Evolutionary conservation across 1,140 invertebrate species (phyloP), one percentile per base, ranked within the genome.

Genomic region (Meloidogyne floridensis): DNA sequence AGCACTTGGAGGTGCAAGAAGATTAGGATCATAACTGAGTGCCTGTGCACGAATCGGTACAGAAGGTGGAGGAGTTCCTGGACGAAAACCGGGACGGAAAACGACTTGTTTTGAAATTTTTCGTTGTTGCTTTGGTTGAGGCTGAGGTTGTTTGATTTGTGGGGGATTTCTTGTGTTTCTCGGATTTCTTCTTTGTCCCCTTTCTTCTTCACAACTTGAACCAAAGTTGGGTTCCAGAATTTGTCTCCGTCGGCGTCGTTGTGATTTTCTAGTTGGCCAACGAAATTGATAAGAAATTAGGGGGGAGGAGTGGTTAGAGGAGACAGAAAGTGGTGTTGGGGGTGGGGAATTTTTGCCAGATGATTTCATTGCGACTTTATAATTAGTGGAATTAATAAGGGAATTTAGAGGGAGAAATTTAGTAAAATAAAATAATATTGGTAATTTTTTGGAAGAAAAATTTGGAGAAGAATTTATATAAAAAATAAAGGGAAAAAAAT

Each of bases 21-120:
- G 15, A 51, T 80, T 81, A 11, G 80, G 75, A 56, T 77, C 74
- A 51, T 65, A 71, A 32, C 72, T 43, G 6, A 79, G 65, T 7
- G 42, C 51, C 56, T 74, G 59, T 20, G 65, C 65, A 3, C 77
- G 77, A 2, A 72, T 79, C 10, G 77, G 59, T 11, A 51, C n/a
- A 11, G 11, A 71, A 2, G 77, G 65, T 18, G 59, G 77, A n/a
- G 77, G 77, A 43, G 77, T 79, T 43, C 77, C 65, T 69, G 77
- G 59, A 15, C 77, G 77, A 72, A 79, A 79, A 5, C 15, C 15
- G 20, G 72, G 59, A 72, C 56, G 77, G 18, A 47, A 69, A n/a
- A n/a, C n/a, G 2, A 65, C 59, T 7, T 15, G 5, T 65, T 65
- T 65, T 65, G 59, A 65, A n/a, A 2, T 15, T 13, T 15, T 59